Evolutionary conservation across 2,797 vertebrate genomes (phyloP).

Genomic region (Sphenopsis melanotis): DNA sequence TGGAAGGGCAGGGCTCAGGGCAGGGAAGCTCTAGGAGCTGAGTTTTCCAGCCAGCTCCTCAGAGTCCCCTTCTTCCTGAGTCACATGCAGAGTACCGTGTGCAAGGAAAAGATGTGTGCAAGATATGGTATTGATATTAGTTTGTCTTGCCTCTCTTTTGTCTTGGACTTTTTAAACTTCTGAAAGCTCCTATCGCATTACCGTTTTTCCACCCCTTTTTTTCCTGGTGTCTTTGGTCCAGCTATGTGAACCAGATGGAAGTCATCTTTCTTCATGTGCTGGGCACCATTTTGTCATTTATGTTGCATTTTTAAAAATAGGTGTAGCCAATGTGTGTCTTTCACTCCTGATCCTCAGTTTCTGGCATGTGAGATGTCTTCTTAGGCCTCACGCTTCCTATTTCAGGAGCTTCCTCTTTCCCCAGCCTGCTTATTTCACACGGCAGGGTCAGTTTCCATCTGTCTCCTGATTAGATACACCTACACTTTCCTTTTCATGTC

Average conservation of each 20-base stretch:
- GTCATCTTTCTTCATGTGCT: background rate
- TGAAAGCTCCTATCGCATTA: background rate
- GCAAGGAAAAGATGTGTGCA: background rate
- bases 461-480: background rate
- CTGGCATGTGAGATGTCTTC: background rate
- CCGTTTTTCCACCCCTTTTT: background rate
- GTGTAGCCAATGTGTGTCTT: background rate
- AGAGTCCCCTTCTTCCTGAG: background rate
- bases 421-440: background rate
- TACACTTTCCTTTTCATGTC: background rate
- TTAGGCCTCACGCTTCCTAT: background rate
- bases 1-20: background rate
- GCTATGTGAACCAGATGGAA: background rate
- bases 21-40: background rate
- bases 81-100: background rate
- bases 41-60: background rate
- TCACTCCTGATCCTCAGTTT: background rate
- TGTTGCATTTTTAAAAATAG: background rate
- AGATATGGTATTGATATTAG: background rate
- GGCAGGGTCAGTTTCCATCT: background rate
- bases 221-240: background rate
- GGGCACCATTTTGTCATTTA: background rate
- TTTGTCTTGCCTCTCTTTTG: background rate
- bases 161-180: background rate
- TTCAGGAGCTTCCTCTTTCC: background rate